phyloP scores from a whole-genome alignment of 1,140 invertebrate species.

The Drosophila mojavensis region DNA sequence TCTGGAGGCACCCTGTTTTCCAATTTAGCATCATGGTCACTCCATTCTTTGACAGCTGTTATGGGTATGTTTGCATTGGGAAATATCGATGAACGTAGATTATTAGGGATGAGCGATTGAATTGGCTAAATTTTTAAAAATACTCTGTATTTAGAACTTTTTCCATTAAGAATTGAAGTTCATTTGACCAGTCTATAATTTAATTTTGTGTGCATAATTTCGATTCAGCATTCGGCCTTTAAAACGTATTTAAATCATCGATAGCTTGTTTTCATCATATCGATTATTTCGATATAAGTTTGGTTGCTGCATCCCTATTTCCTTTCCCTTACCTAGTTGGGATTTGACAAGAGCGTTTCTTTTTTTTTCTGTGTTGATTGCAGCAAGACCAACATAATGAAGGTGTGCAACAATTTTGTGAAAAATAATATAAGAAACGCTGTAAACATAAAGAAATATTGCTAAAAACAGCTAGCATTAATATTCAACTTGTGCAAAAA shows the following conservation, averaged over 20 bases:
- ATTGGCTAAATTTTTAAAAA: neutral
- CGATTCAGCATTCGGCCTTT: neutral
- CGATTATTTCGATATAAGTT: slow-evolving; percentile 7
- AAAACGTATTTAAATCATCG: neutral
- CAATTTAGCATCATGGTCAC: slow-evolving; percentile 28
- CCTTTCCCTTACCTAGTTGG: slow-evolving; percentile 53
- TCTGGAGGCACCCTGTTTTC: slow-evolving; percentile 19
- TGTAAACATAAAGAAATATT: slow-evolving; percentile 48
- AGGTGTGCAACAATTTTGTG: slow-evolving; percentile 76
- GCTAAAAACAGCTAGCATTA: slow-evolving; percentile 31
- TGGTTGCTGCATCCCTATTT: slow-evolving; percentile 52
- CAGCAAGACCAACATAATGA: slow-evolving; percentile 80
- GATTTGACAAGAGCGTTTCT: slow-evolving; percentile 61
- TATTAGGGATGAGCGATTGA: neutral
- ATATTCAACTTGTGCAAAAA: slow-evolving; percentile 22
- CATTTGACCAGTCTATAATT: no score
- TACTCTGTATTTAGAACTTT: neutral
- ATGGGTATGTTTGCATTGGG: neutral
- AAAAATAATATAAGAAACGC: slow-evolving; percentile 51
- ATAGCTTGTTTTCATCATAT: slow-evolving; percentile 14
- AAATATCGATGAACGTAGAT: slow-evolving; percentile 14
- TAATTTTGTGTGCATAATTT: neutral
- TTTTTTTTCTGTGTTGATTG: slow-evolving; percentile 83
- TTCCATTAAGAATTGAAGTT: neutral
- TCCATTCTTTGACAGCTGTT: slow-evolving; percentile 36